Evolutionary conservation across 2,888 invertebrate species (phyloP), one percentile per base, ranked within the genome.

Genomic region (Monochamus alternatus): DNA sequence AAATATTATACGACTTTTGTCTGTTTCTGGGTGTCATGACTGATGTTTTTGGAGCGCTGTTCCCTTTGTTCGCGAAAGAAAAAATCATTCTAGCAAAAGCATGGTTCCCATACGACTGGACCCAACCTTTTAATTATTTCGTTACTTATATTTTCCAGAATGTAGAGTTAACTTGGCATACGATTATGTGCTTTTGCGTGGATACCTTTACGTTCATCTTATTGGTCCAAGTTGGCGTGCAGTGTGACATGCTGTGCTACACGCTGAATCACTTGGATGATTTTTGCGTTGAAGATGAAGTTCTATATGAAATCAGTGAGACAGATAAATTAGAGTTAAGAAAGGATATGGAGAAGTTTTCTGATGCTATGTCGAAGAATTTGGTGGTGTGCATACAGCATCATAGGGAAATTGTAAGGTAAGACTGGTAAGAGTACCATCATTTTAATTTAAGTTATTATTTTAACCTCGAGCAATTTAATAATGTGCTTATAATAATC

Each of bases 21-120:
- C 38, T 38, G 7, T 38, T 38, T 7, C 38, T 38, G 7, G 38
- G 38, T 2, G 38, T 38, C 38, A 38, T 4, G 5, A 69, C 69
- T 7, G 69, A 69, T 30, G 3, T 69, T 7, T 69, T 69, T 31
- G 52, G 55, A 58, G 22, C 32, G 2, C 12, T 31, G 5, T 3
- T 58, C 4, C 69, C 69, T 1, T 55, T 69, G 32, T 32, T 69
- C 3, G 30, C 38, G 5, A 55, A 68, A 52, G 52, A 68, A 47
- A 38, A 38, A 38, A 7, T 38, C 4, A 38, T 38, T 7, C 38
- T 38, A 38, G 38, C 22, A 60, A 38, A 63, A 66, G 78, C 71
- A 4, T 78, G 78, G 78, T 78, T 78, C 62, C 78, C 78, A 30
- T 69, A 75, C 47, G 67, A 74, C 12, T 75, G 55, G 58, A 44